A percentile compares a stretch with the other conserved stretches of the same genome.
phyloP scores from a whole-genome alignment of 1,140 invertebrate genomes.

The Rhizoglyphus robini region DNA sequence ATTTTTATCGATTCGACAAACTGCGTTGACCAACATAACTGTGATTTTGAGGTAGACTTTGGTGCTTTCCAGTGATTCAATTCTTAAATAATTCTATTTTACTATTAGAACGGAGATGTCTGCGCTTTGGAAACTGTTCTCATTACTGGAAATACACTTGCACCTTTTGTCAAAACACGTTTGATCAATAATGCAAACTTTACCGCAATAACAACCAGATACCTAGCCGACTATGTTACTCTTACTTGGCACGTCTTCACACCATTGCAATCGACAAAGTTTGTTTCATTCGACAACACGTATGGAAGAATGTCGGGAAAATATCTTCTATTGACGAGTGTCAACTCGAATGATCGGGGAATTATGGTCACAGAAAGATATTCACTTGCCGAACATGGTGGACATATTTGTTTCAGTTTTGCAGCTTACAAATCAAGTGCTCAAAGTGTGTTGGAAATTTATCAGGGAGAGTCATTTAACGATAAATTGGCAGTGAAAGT shows the following conservation, averaged over 20 bases:
- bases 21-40: neutral
- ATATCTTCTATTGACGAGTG: neutral
- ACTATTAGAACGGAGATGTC: neutral
- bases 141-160: too few species aligned
- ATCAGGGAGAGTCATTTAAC: slow-evolving; percentile 10
- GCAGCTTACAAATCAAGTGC: neutral
- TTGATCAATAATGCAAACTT: neutral
- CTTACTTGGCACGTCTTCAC: neutral
- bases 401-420: neutral
- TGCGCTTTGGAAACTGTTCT: neutral
- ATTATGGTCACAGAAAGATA: slow-evolving; percentile 3
- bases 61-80: too few species aligned
- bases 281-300: neutral
- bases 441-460: neutral
- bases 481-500: neutral
- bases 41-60: too few species aligned
- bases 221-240: neutral
- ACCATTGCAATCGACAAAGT: neutral
- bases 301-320: neutral
- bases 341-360: neutral
- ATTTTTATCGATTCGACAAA: neutral
- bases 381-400: neutral
- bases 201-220: neutral
- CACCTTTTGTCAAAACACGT: too few species aligned
- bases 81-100: neutral